Base-by-base conservation (phyloP, 2,113 vertebrate species). In the Henicopernis longicauda region DNA sequence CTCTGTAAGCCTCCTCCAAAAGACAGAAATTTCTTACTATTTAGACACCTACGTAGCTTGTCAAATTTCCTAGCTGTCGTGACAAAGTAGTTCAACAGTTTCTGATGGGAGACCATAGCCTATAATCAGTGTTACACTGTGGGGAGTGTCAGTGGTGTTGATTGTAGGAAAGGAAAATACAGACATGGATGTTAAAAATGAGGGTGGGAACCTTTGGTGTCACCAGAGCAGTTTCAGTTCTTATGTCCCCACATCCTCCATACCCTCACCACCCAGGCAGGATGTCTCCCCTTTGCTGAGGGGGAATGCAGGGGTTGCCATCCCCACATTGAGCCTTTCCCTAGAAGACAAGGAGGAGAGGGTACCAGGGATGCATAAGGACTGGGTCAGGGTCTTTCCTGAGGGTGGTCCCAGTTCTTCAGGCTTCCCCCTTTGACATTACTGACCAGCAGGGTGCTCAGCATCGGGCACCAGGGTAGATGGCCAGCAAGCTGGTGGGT, bases 11-110 rank as follows among this genome's bases (percentile, higher is more conserved):
- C 11, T 82, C 8, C n/a, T 74, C 21, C 13, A 34, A 27, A 74
- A 66, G 14, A 21, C 42, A 36, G 8, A 65, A 2, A 17, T 67
- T 49, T 79, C 15, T 73, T 50, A 5, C 45, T 71, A 2, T 22
- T 62, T 79, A 71, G 79, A 25, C 16, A 23, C 8, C 26, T 57
- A 4, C 0, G 0, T 34, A 36, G 8, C 8, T 63, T 66, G 36
- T 27, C 32, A 65, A n/a, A 6, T 66, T 83, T 55, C 42, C 27
- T 72, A 55, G 8, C 54, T 69, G 11, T 54, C 31, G 10, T 44
- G 49, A 22, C 6, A 19, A 47, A 32, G 62, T 26, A 47, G 40
- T 76, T 76, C 16, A 47, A 14, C 17, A n/a, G 45, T 57, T 86
- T 49, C 66, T 57, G 27, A n/a, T 44, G 40, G 13, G 59, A 86